Evolutionary conservation across 1,140 invertebrate genomes (phyloP).

Genomic region (Olivierus martensii): DNA sequence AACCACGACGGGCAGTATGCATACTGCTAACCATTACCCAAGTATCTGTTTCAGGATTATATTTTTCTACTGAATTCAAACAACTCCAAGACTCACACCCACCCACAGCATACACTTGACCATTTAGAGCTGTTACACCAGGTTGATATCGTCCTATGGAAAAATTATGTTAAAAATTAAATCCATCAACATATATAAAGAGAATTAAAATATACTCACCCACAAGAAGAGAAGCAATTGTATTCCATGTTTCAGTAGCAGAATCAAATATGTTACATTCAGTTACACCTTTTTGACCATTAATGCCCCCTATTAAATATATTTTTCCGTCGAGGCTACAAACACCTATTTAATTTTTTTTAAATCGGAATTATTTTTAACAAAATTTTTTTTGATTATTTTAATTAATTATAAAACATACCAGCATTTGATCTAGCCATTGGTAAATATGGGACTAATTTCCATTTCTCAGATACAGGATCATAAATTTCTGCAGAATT

Average conservation of each 20-base stretch:
- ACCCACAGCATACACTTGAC: constrained; percentile 36
- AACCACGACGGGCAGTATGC: constrained; percentile 39
- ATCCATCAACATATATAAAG: neutral
- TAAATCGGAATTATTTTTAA: neutral
- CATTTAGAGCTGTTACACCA: constrained; percentile 33
- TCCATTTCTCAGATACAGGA: constrained; percentile 44
- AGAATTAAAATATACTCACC: constrained; percentile 33
- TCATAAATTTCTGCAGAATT: constrained; percentile 51
- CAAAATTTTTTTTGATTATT: neutral
- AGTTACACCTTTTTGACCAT: constrained; percentile 54
- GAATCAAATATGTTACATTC: constrained; percentile 59
- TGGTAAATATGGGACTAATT: constrained; percentile 41
- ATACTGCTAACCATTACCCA: constrained; percentile 31
- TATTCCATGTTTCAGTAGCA: constrained; percentile 43
- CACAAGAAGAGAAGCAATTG: constrained; percentile 47
- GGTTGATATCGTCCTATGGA: constrained; percentile 59
- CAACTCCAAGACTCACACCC: constrained; percentile 43
- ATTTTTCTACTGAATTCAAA: constrained; percentile 38
- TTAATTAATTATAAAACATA: constrained; percentile 17
- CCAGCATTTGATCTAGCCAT: constrained; percentile 50
- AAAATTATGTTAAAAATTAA: neutral
- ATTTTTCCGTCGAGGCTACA: constrained; percentile 51
- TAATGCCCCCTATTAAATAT: constrained; percentile 68
- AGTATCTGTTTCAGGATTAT: constrained; percentile 32
- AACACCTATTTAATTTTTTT: constrained; percentile 39